Evolutionary conservation across 2,113 vertebrate genomes (phyloP), one percentile per base, ranked within the genome.

Genomic region (Silurus asotus): DNA sequence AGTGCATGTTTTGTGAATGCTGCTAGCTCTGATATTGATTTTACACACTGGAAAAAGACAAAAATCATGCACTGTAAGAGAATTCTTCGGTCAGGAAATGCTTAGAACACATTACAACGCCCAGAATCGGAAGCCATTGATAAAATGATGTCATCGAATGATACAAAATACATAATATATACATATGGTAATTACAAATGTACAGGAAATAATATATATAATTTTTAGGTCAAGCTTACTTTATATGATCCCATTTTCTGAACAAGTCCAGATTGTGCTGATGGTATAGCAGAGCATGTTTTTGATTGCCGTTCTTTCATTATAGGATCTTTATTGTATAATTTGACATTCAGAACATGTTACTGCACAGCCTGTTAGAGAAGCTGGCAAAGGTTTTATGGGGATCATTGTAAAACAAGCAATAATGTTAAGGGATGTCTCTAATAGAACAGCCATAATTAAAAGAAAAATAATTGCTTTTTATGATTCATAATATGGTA

Each of bases 401-500:
- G 20, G 19, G 19, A 53, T 53, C n/a, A 77, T 15, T 6, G 2
- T 13, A 56, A 15, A 28, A 77, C 48, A 77, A 75, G 72, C n/a
- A n/a, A 74, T 5, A 74, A 74, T 49, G 19, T 51, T 74, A 37
- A 45, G 48, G 28, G 37, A 45, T 10, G 8, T 5, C 48, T 75
- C 10, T n/a, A 53, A 77, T 56, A 77, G 11, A 77, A 55, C 75
- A 55, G 13, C 6, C 48, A 53, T 28, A 53, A 48, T 70, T 37
- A 37, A 37, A 37, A 37, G 37, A 79, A 61, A 37, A 19, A 6
- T 8, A 79, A 7, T 23, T 53, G 23, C 20, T 37, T 61, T 72
- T 87, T 65, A 28, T 75, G 37, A 75, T 28, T 84, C 74, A 58
- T 76, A 28, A 64, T 62, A 49, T 69, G 65, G 56, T 79, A 23